These are phyloP conservation scores for Achroia grisella DNA, from an alignment of 1,140 invertebrate genomes.

Conservation along the genomic window DNA sequence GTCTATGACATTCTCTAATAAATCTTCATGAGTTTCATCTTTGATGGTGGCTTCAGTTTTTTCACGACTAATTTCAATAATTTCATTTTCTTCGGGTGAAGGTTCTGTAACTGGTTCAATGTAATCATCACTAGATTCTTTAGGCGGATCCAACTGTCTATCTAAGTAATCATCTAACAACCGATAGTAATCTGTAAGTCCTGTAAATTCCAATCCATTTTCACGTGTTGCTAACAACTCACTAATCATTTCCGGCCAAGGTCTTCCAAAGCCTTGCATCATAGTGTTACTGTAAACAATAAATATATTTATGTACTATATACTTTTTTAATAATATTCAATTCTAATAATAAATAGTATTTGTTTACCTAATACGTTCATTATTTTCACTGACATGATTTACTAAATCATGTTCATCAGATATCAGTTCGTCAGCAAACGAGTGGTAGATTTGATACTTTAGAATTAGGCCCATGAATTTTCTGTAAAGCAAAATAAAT, in stretches of 20 bases:
- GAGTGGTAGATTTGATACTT: constrained; percentile 66
- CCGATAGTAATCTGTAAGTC: constrained; percentile 55
- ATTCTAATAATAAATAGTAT: too few relatives aligned
- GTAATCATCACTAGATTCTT: constrained; percentile 38
- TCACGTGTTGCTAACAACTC: constrained; percentile 56
- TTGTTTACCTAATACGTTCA: constrained; percentile 39
- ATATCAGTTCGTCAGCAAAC: constrained; percentile 57
- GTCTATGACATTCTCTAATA: constrained; percentile 45
- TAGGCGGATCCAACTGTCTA: constrained; percentile 47
- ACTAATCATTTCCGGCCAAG: constrained; percentile 54
- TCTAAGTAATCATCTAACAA: constrained; percentile 63
- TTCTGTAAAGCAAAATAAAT: constrained; percentile 34
- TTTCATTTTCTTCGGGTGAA: constrained; percentile 33
- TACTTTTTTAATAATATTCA: constrained; percentile 1
- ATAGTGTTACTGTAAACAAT: constrained; percentile 44
- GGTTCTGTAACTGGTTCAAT: constrained; percentile 26
- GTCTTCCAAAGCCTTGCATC: constrained; percentile 45
- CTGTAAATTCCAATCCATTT: constrained; percentile 53
- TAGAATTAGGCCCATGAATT: constrained; percentile 58
- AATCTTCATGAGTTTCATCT: constrained; percentile 14
- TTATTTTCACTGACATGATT: constrained; percentile 45
- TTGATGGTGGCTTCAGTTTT: constrained; percentile 7
- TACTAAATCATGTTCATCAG: constrained; percentile 52
- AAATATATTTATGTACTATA: constrained; percentile 12
- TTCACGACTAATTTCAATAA: constrained; percentile 21